Evolutionary conservation across 92 coral and sea anemone genomes (phyloP), one percentile per base, ranked within the genome.

Genomic region (Chrysogorgia sp.): DNA sequence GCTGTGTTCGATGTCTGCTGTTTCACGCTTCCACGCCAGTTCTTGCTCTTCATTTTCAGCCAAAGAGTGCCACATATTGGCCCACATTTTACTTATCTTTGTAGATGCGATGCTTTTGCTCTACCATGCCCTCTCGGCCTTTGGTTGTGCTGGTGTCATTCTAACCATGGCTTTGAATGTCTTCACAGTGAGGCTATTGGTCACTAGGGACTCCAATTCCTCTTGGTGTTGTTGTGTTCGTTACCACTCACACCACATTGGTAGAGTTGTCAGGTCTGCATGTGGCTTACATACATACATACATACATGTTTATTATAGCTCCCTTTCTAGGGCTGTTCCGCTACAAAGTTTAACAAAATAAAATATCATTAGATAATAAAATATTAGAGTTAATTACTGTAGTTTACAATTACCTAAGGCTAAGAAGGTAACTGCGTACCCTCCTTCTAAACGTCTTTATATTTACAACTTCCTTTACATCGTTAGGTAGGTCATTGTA

Each of bases 1-100:
- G n/a, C n/a, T n/a, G 34, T 34, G 71, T 6, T 32, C 28, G 7
- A 31, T 32, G 71, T 65, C 71, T 65, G 32, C 71, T 1, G 17
- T 10, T 4, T 10, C 2, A 6, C 1, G 1, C 29, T 31, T 29
- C 67, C 67, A 61, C 20, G 29, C 22, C 34, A 30, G 17, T 2
- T 61, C 71, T 37, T 65, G 12, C 25, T 6, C 28, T 1, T 2
- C 23, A 28, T 65, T 65, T 29, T 10, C 7, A 8, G 12, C 35
- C 21, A 28, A 17, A 26, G 3, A 3, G 17, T 23, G 23, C 71
- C 71, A 65, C 10, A 65, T 10, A 0, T 43, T 0, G 1, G 2
- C 22, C 49, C 71, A 65, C 3, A 31, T 37, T 45, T 1, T n/a
- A n/a, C n/a, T 26, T n/a, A n/a, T n/a, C n/a, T n/a, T n/a, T n/a